phyloP scores from a whole-genome alignment of 2,888 invertebrate genomes.

The Gibbula magus region DNA sequence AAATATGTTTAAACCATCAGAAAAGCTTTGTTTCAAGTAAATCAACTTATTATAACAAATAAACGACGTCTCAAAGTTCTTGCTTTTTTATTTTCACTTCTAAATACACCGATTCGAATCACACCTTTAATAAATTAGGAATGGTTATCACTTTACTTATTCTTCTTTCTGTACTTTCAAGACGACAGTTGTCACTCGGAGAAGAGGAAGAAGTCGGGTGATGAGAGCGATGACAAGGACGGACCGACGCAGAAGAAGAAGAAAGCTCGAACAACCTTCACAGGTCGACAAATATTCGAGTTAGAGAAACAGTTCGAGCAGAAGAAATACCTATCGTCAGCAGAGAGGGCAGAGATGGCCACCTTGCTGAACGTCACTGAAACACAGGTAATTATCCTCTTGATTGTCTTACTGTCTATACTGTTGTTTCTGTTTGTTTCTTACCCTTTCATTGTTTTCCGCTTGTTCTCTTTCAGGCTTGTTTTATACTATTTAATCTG shows the following conservation, averaged over 20 bases:
- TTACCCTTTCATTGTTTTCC: background rate
- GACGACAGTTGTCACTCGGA: conserved; percentile 34
- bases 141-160: too few species aligned
- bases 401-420: background rate
- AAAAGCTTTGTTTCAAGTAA: too few species aligned
- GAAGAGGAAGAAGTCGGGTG: conserved; percentile 40
- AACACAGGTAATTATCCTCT: conserved; percentile 85
- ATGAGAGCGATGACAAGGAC: conserved; percentile 38
- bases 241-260: conserved; percentile 73
- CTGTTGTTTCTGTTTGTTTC: background rate
- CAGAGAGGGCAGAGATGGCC: conserved; percentile 95
- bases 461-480: background rate
- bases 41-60: too few species aligned
- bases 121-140: too few species aligned
- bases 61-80: too few species aligned
- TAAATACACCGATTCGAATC: too few species aligned
- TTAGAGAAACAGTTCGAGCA: conserved; percentile 95
- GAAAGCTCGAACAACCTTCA: conserved; percentile 95
- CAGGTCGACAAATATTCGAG: conserved; percentile 96
- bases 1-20: too few species aligned
- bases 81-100: too few species aligned
- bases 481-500: too few species aligned
- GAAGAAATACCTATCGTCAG: conserved; percentile 96
- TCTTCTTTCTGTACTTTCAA: background rate
- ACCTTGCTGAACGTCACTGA: conserved; percentile 94